phyloP scores from a whole-genome alignment of 1,140 invertebrate genomes.

The Laodelphax striatellus region DNA sequence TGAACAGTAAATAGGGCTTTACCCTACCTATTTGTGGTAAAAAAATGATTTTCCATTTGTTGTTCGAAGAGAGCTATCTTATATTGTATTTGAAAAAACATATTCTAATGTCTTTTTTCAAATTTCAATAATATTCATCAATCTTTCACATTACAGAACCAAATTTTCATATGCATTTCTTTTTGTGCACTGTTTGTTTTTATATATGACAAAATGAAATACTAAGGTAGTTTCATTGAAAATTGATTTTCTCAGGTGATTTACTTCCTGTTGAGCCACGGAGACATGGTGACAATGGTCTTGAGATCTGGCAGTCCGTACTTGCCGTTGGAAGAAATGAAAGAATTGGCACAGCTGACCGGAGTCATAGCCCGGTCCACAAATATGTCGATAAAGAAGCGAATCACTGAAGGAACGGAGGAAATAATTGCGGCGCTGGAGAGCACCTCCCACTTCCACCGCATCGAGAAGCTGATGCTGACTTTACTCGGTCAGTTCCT shows the following conservation, averaged over 20 bases:
- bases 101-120: no score
- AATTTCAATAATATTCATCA: no score
- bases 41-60: no score
- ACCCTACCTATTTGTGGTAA: no score
- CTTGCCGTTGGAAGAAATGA: conserved; percentile 43
- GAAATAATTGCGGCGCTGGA: conserved; percentile 26
- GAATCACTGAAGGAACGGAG: conserved; percentile 13
- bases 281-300: conserved; percentile 65
- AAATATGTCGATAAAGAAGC: conserved; percentile 28
- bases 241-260: conserved; percentile 45
- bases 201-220: no score
- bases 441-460: conserved; percentile 41
- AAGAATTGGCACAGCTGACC: conserved; percentile 62
- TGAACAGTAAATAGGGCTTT: no score
- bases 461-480: conserved; percentile 56
- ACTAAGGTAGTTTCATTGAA: no score
- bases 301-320: conserved; percentile 54
- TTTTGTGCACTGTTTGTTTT: no score
- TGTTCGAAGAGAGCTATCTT: no score
- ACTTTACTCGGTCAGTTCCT: conserved; percentile 55
- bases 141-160: no score
- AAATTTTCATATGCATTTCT: no score
- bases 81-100: no score
- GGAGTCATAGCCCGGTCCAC: conserved; percentile 66
- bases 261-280: conserved; percentile 65